Evolutionary conservation across 2,113 vertebrate species (phyloP).

Genomic region (Notechis scutatus): DNA sequence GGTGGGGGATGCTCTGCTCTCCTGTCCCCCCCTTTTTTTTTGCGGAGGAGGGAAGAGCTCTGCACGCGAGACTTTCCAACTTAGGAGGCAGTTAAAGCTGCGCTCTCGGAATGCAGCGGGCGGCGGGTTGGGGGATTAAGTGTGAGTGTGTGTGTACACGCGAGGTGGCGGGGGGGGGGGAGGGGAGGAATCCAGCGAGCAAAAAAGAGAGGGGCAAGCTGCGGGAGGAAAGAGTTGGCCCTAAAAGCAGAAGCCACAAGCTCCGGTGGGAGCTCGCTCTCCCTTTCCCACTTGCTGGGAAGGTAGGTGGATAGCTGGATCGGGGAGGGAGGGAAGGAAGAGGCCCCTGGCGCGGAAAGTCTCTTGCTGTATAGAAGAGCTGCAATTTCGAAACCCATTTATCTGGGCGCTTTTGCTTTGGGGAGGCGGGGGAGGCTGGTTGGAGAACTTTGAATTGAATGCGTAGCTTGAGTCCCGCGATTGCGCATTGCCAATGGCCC

Average conservation of each 20-base stretch:
- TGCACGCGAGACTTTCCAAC: background rate
- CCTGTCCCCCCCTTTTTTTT: background rate
- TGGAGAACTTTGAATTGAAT: background rate
- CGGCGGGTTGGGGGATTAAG: background rate
- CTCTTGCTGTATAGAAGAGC: background rate
- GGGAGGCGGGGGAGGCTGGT: no score
- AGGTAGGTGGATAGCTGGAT: background rate
- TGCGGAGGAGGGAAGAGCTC: background rate
- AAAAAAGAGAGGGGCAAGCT: background rate
- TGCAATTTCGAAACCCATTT: background rate
- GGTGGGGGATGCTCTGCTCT: no score
- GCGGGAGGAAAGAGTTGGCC: background rate
- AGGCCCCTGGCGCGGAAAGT: background rate
- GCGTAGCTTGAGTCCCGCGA: background rate
- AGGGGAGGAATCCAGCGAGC: background rate
- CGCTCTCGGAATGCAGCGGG: conserved; percentile 4
- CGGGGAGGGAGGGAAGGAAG: background rate
- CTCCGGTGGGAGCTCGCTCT: background rate
- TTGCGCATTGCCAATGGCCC: background rate
- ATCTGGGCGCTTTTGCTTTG: background rate
- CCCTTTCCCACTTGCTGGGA: background rate
- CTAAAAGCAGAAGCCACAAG: background rate
- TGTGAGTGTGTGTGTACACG: background rate
- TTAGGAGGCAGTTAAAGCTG: background rate
- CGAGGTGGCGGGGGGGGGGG: no score